phyloP scores from a whole-genome alignment of 1,140 invertebrate genomes.

The Bombus consobrinus region DNA sequence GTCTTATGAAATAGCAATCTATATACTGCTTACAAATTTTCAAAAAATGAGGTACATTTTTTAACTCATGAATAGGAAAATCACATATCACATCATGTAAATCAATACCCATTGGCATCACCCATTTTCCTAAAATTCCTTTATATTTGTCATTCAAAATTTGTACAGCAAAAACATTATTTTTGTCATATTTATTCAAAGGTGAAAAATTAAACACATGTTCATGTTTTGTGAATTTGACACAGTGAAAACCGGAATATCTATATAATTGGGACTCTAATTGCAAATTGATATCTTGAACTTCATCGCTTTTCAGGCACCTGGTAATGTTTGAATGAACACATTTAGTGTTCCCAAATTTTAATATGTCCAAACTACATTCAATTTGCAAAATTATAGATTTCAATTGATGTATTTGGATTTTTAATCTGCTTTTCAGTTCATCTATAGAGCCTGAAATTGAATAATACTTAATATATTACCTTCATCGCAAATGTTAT shows the following conservation, averaged over 20 bases:
- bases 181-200: background rate
- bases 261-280: constrained; percentile 55
- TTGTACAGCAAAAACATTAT: constrained; percentile 54
- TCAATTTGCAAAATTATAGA: constrained; percentile 49
- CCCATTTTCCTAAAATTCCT: constrained; percentile 64
- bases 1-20: constrained; percentile 57
- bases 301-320: background rate
- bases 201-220: constrained; percentile 59
- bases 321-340: background rate
- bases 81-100: constrained; percentile 46
- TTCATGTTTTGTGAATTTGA: constrained; percentile 42
- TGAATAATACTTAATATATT: background rate
- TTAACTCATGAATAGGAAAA: constrained; percentile 43
- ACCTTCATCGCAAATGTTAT: background rate
- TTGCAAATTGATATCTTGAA: constrained; percentile 36
- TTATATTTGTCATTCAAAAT: constrained; percentile 40
- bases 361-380: constrained; percentile 14
- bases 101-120: constrained; percentile 66
- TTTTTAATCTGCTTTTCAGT: constrained; percentile 49
- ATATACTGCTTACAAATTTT: constrained; percentile 59
- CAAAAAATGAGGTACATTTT: constrained; percentile 53
- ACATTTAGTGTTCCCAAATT: constrained; percentile 36
- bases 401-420: constrained; percentile 59
- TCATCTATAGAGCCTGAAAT: constrained; percentile 41
- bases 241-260: constrained; percentile 62